Evolutionary conservation across 2,888 invertebrate species (phyloP).

Genomic region (Athrips mouffetella): DNA sequence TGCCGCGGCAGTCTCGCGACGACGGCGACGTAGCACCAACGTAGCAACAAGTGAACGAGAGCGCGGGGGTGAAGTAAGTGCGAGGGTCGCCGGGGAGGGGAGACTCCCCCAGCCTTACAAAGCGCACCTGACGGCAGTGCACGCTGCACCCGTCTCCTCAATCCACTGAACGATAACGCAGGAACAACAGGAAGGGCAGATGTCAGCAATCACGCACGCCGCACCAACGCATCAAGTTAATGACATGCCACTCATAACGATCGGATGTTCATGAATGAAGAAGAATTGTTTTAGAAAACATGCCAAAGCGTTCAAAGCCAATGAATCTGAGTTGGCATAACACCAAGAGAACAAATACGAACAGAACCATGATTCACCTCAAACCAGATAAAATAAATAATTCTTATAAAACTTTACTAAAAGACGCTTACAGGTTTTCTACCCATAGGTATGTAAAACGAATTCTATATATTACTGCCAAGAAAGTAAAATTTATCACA

Average conservation of each 20-base stretch:
- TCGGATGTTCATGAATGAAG: no score
- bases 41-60: slow-evolving; percentile 76
- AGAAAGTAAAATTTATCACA: slow-evolving; percentile 22
- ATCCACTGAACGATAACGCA: slow-evolving; percentile 30
- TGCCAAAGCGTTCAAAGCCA: background rate
- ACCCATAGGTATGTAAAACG: no score
- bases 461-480: no score
- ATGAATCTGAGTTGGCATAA: background rate
- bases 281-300: no score
- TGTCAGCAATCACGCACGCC: slow-evolving; percentile 50
- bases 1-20: slow-evolving; percentile 60
- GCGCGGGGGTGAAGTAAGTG: slow-evolving; percentile 49
- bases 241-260: slow-evolving; percentile 25
- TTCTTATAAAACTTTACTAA: background rate
- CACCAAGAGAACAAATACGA: background rate
- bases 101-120: slow-evolving; percentile 47
- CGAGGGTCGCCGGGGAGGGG: slow-evolving; percentile 43
- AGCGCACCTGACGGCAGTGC: slow-evolving; percentile 62
- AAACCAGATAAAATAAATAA: background rate
- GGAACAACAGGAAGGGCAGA: slow-evolving; percentile 56
- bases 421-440: no score
- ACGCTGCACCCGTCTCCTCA: slow-evolving; percentile 36
- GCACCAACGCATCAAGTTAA: slow-evolving; percentile 21
- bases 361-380: background rate
- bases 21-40: slow-evolving; percentile 51